phyloP scores from a whole-genome alignment of 2,113 vertebrate genomes.

The Quiscalus mexicanus region DNA sequence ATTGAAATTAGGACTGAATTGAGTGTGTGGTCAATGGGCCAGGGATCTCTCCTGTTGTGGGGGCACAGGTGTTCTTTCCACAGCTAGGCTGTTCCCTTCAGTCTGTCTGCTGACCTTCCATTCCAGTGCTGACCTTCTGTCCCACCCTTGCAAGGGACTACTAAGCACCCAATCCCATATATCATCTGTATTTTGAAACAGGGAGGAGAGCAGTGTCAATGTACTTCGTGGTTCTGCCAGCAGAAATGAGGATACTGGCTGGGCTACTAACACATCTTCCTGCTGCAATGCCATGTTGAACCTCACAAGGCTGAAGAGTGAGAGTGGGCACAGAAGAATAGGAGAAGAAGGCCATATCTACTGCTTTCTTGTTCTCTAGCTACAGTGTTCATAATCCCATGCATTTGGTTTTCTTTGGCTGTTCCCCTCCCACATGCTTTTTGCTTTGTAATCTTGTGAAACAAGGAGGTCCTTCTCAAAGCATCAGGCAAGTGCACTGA shows the following conservation, averaged over 20 bases:
- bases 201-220: not conserved
- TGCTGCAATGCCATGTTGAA: not conserved
- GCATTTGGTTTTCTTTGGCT: not conserved
- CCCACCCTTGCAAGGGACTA: not conserved
- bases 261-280: not conserved
- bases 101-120: not conserved
- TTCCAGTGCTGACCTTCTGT: not conserved
- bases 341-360: not conserved
- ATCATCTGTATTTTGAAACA: not conserved
- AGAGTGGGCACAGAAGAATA: not conserved
- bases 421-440: not conserved
- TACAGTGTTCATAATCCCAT: not conserved
- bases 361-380: not conserved
- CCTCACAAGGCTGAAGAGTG: not conserved
- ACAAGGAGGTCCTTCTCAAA: not conserved
- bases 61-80: not conserved
- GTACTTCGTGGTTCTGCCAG: not conserved
- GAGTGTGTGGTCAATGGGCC: not conserved
- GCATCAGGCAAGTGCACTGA: not conserved
- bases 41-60: not conserved
- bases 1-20: not conserved
- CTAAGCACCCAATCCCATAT: not conserved
- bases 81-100: not conserved
- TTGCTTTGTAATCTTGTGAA: not conserved
- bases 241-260: not conserved